phyloP scores from a whole-genome alignment of 2,888 invertebrate species.

The Amphipoea oculea region DNA sequence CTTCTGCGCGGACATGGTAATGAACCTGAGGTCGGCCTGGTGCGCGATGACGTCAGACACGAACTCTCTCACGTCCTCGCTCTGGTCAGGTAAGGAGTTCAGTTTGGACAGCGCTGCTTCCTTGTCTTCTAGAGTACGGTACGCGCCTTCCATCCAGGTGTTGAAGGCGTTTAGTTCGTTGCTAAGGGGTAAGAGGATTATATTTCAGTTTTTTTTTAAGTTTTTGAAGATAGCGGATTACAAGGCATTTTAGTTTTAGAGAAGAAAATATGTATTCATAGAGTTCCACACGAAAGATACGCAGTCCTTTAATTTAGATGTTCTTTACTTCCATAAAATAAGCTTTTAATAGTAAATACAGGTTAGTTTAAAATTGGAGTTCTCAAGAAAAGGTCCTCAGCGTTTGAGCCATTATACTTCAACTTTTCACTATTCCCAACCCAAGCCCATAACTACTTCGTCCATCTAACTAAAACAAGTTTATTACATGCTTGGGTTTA shows the following conservation, averaged over 20 bases:
- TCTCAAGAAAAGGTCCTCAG: not conserved
- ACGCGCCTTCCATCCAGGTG: constrained; percentile 95
- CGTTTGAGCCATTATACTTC: not conserved
- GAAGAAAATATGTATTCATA: not conserved
- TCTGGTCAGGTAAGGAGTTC: constrained; percentile 92
- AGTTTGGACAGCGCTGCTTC: constrained; percentile 95
- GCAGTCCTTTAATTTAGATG: no score
- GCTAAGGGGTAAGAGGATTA: constrained; percentile 76
- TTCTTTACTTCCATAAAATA: no score
- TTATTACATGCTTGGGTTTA: not conserved
- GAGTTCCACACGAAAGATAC: no score
- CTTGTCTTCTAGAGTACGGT: constrained; percentile 95
- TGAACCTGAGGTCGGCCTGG: constrained; percentile 98
- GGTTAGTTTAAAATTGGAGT: not conserved
- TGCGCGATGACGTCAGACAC: constrained; percentile 98
- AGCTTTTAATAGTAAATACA: no score
- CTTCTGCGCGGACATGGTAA: constrained; percentile 98
- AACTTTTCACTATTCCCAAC: not conserved
- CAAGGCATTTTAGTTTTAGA: not conserved
- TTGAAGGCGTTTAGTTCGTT: constrained; percentile 95
- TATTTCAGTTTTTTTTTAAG: not conserved
- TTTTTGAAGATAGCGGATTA: not conserved
- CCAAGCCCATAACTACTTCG: not conserved
- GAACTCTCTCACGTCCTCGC: constrained; percentile 96
- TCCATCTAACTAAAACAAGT: not conserved